Conservation (phyloP, 64 coral and sea anemone species). For the Trachythela sp. region DNA sequence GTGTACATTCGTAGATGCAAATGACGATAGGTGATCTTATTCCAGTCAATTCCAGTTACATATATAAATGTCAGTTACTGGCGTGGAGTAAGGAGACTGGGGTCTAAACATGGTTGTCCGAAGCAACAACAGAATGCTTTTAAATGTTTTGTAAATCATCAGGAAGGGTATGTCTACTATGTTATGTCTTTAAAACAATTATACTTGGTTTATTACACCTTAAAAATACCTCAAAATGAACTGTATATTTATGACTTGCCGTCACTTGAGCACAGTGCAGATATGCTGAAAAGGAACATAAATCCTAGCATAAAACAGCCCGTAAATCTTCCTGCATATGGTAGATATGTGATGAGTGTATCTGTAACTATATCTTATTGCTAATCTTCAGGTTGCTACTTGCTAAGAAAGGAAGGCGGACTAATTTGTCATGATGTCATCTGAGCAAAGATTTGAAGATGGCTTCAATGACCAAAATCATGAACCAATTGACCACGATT, state of each 20-base stretch:
- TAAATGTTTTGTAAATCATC: neutral
- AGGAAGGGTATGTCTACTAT: neutral
- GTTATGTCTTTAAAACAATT: neutral
- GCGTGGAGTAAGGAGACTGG: neutral
- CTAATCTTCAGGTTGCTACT: neutral
- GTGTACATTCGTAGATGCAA: neutral
- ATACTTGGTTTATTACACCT: neutral
- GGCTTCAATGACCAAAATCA: neutral
- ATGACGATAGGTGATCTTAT: neutral
- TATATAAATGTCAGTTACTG: neutral
- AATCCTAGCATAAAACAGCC: too few species aligned
- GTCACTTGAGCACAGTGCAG: neutral
- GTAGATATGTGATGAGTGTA: too few species aligned
- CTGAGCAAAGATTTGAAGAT: neutral
- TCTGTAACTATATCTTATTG: neutral
- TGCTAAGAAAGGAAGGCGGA: neutral
- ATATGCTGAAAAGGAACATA: too few species aligned
- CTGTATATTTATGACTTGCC: neutral
- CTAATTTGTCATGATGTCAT: neutral
- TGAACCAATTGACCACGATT: neutral
- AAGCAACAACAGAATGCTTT: neutral
- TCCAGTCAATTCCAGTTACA: neutral
- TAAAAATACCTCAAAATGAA: neutral
- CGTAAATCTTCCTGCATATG: too few species aligned
- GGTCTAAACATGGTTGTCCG: neutral